A percentile compares a stretch with the other conserved stretches of the same genome.
Conservation (phyloP, 2,797 vertebrate genomes). For the Xenops minutus region DNA sequence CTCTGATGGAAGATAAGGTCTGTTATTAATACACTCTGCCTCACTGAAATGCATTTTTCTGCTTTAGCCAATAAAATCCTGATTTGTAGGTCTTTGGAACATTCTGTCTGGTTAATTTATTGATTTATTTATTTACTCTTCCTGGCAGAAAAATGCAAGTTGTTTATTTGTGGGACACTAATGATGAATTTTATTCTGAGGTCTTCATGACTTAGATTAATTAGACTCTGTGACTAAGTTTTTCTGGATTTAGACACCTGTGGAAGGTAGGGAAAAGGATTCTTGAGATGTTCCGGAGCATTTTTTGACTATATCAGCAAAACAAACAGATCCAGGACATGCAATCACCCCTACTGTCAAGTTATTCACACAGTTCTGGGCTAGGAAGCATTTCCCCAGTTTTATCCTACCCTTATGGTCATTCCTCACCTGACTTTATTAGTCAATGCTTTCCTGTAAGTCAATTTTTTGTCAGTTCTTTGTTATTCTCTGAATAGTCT, state of each 20-base stretch:
- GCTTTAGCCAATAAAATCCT: neutral
- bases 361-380: neutral
- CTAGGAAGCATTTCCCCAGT: neutral
- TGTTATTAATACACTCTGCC: neutral
- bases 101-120: slow-evolving; percentile 9
- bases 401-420: neutral
- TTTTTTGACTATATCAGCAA: neutral
- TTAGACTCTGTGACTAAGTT: neutral
- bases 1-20: slow-evolving; percentile 50
- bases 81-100: slow-evolving; percentile 23
- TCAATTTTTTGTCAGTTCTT: neutral
- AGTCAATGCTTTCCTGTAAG: neutral
- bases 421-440: neutral
- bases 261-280: neutral
- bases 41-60: slow-evolving; percentile 27
- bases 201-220: neutral
- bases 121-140: slow-evolving; percentile 21
- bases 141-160: neutral
- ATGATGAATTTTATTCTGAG: neutral
- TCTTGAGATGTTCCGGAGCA: neutral
- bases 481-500: neutral
- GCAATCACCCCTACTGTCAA: neutral
- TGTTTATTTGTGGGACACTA: neutral
- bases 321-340: neutral
- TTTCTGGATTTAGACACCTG: slow-evolving; percentile 10